Conservation (phyloP, 1,140 invertebrate genomes). For the Drosophila mayri region DNA sequence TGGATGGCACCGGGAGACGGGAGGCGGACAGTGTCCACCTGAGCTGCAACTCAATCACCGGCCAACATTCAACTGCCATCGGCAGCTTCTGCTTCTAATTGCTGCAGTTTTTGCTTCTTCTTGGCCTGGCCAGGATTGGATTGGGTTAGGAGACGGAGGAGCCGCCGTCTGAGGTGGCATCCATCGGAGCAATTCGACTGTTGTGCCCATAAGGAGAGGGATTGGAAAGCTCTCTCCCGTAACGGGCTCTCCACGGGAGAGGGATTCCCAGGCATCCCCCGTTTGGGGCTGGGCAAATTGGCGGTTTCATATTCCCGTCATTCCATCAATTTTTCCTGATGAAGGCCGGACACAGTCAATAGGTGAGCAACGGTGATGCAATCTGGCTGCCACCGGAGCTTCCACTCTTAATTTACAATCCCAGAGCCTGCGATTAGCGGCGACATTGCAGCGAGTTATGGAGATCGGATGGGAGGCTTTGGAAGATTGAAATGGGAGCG, state of each 20-base stretch:
- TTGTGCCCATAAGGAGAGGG: conserved; percentile 17
- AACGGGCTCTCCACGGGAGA: conserved; percentile 21
- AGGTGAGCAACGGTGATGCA: conserved; percentile 63
- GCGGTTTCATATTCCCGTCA: conserved; percentile 46
- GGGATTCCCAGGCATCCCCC: conserved; percentile 13
- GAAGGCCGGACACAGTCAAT: conserved; percentile 56
- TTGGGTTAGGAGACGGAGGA: not conserved
- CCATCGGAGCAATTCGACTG: conserved; percentile 25
- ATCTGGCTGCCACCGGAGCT: conserved; percentile 45
- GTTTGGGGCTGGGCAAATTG: conserved; percentile 59
- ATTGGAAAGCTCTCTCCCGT: conserved; percentile 62
- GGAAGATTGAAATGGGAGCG: conserved; percentile 8
- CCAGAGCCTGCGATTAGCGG: conserved; percentile 62
- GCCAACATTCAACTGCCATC: conserved; percentile 57
- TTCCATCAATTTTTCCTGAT: conserved; percentile 26
- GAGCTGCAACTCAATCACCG: conserved; percentile 79
- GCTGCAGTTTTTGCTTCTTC: conserved; percentile 58
- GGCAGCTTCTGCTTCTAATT: conserved; percentile 73
- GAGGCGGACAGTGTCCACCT: conserved; percentile 38
- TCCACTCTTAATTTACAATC: conserved; percentile 56
- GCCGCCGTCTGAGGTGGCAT: conserved; percentile 45
- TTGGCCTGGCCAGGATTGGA: conserved; percentile 35
- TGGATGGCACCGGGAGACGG: not conserved
- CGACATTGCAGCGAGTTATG: conserved; percentile 63
- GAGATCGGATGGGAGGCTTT: conserved; percentile 26